Evolutionary conservation across 2,888 invertebrate species (phyloP), one percentile per base, ranked within the genome.

Genomic region (Euclidia mi): DNA sequence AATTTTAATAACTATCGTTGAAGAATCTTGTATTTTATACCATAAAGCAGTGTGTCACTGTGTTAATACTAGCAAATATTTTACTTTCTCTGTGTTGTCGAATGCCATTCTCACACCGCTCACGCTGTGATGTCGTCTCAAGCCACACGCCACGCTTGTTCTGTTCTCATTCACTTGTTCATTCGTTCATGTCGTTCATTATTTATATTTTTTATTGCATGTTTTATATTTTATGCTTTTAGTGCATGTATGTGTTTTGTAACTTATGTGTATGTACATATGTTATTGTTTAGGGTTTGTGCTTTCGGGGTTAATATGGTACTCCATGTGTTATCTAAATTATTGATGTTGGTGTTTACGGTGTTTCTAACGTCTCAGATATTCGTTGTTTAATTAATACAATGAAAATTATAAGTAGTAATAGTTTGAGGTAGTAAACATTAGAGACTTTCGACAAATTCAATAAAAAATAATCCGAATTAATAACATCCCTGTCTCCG

Each of bases 31-130:
- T 12, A 1, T 6, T 9, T 9, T 28, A 48, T 56, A 34, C 37
- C 44, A 53, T 46, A 62, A 48, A 45, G 67, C 35, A n/a, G 7
- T 10, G n/a, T 15, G 18, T 29, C 42, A 48, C 11, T 37, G 37
- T 17, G n/a, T 25, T 43, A 38, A 17, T 37, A 28, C 2, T 3
- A 0, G 3, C 7, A 43, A 42, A 34, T n/a, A 52, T 83, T 89
- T 88, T 90, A 91, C 91, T 91, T 91, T 91, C 90, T 91, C 91
- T 91, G 89, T 82, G 70, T 65, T 81, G 68, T 61, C 62, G 70
- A 85, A 87, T 85, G 87, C 82, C 85, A 87, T 85, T 87, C 84
- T 83, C 82, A 66, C 43, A 37, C 28, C 14, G 56, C 84, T 83
- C 82, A 68, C 56, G 45, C 49, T 48, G 47, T 41, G 71, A 77